These are phyloP conservation scores for Apteryx owenii DNA, from an alignment of 2,113 vertebrate genomes.

Conservation along the genomic window DNA sequence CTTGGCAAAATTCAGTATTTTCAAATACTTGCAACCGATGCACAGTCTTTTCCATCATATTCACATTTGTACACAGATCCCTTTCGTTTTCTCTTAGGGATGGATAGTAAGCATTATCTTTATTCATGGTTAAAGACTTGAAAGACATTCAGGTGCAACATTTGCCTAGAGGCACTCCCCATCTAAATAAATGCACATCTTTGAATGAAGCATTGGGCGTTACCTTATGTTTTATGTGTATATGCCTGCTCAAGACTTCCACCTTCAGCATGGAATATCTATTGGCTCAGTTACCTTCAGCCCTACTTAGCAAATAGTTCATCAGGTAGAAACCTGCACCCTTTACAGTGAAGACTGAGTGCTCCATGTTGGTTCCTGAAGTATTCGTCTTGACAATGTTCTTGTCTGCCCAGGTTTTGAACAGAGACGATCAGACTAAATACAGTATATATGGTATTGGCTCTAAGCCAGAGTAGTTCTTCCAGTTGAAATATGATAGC, in stretches of 20 bases:
- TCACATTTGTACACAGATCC: background rate
- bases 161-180: background rate
- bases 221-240: background rate
- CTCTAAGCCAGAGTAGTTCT: background rate
- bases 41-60: background rate
- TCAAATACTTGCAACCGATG: background rate
- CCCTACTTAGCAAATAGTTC: background rate
- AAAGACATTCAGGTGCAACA: background rate
- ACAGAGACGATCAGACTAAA: slow-evolving; percentile 5
- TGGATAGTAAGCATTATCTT: background rate
- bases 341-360: background rate
- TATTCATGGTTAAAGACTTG: background rate
- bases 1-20: background rate
- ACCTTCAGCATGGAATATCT: background rate
- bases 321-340: background rate
- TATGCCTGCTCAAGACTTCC: background rate
- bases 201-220: background rate
- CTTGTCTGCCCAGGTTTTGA: background rate
- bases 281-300: background rate
- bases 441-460: background rate
- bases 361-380: background rate
- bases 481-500: background rate
- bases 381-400: background rate
- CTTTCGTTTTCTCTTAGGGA: background rate
- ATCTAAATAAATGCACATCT: background rate